Base-by-base conservation (phyloP, 2,888 invertebrate genomes). In the Caenorhabditis parvicauda region DNA sequence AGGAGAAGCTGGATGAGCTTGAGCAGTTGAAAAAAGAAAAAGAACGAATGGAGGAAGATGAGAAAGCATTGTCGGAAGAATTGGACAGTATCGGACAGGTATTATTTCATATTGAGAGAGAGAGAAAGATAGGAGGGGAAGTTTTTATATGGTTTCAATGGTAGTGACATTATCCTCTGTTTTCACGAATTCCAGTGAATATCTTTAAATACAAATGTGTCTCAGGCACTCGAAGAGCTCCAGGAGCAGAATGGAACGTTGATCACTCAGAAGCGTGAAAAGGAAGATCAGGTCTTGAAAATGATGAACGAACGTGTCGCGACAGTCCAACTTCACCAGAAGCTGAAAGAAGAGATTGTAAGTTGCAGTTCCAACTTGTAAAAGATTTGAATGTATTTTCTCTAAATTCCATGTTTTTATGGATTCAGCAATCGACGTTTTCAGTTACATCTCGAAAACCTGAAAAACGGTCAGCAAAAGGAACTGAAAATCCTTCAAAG, bases 31-130 rank as follows among this genome's bases (percentile, higher is more conserved):
- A 93, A 83, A 91, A 92, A 81, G 92, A 91, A 59, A 70, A 85
- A 14, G 75, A 82, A 29, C 80, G 54, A 54, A 90, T 90, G 79
- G 91, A 91, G 83, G 88, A 89, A 87, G 93, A 95, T 82, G 95
- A 96, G 83, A 95, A 96, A 81, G 93, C 94, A 0, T 85, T 98
- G 48, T 85, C 96, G 17, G 95, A 92, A 82, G 98, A 98, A 84
- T 95, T 98, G 92, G 96, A 98, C 82, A 93, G 94, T 2, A 98
- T 96, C 0, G 96, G 96, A 0, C 95, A 95, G 83, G 76, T 74
- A n/a, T 94, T 94, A n/a, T n/a, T n/a, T n/a, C n/a, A 21, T n/a
- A 12, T 9, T 7, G 21, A 6, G 39, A 39, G 21, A 7, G 39
- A 39, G 7, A 7, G 39, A 7, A 39, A 17, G 7, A 17, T 39